Evolutionary conservation across 2,113 vertebrate genomes (phyloP), one percentile per base, ranked within the genome.

Genomic region (Poecile atricapillus): DNA sequence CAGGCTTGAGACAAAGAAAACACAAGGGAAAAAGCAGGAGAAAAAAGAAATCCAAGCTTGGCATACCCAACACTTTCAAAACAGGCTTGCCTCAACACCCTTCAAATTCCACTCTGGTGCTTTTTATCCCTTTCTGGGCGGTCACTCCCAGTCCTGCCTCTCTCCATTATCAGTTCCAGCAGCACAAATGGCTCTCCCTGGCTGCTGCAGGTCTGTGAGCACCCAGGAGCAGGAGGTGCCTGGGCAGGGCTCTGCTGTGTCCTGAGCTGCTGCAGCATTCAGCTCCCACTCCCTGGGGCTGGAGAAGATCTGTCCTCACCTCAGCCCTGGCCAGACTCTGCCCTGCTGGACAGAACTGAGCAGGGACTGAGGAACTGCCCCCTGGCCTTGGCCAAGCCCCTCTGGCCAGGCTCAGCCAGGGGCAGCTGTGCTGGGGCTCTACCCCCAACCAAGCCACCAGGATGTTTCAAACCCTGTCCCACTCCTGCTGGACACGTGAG

Each of bases 401-500:
- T 43, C 46, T 10, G 14, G 56, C 14, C 15, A 46, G 25, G 22
- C n/a, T 43, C 56, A 18, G 11, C 55, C 35, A 24, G 27, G 50
- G 41, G 14, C 23, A 15, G 69, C 58, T 43, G 11, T 3, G 33
- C 2, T 13, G 69, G 56, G 63, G 35, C 55, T 63, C 35, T 18
- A 5, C 8, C 44, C 41, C 53, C 3, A 1, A 2, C 35, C 1
- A 24, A 41, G 58, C 19, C 76, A 3, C 6, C 0, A 13, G 24
- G 64, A 33, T 6, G 4, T 28, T 78, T 2, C 47, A 7, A 30
- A 8, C 19, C 31, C 39, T 5, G 33, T 62, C 64, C 59, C 6
- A 4, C 39, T 9, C 20, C 74, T 5, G 0, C 3, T 1, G 3
- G 59, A 18, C 0, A 0, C 28, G 27, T 0, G 19, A 64, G 70